Conservation (phyloP, 2,888 invertebrate genomes). For the Acanthopleura granulata region DNA sequence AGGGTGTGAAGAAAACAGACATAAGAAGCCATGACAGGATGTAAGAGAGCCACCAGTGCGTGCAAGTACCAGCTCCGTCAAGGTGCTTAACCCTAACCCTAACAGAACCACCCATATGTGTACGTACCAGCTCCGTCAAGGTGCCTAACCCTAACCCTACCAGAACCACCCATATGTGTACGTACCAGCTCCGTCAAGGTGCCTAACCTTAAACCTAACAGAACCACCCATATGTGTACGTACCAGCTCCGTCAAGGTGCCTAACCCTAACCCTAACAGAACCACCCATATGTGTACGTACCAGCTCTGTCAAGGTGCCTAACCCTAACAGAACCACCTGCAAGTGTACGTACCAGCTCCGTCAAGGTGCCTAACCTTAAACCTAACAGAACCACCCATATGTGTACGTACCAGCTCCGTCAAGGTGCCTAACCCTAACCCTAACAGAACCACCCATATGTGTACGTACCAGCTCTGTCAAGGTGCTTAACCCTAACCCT, state of each 20-base stretch:
- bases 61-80: no score
- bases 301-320: conserved; percentile 74
- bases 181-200: conserved; percentile 75
- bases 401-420: conserved; percentile 73
- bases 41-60: no score
- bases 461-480: conserved; percentile 74
- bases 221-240: conserved; percentile 34
- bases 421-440: conserved; percentile 74
- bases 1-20: no score
- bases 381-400: no score
- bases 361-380: conserved; percentile 75
- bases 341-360: conserved; percentile 72
- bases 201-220: no score
- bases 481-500: no score
- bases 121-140: conserved; percentile 75
- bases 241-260: conserved; percentile 75
- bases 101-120: neutral
- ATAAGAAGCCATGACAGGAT: no score
- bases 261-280: no score
- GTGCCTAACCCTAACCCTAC: no score
- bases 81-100: neutral
- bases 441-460: no score
- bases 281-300: conserved; percentile 61
- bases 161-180: conserved; percentile 11
- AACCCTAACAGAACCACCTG: no score